Conservation (phyloP, 1,140 invertebrate genomes). For the Ericerus pela region DNA sequence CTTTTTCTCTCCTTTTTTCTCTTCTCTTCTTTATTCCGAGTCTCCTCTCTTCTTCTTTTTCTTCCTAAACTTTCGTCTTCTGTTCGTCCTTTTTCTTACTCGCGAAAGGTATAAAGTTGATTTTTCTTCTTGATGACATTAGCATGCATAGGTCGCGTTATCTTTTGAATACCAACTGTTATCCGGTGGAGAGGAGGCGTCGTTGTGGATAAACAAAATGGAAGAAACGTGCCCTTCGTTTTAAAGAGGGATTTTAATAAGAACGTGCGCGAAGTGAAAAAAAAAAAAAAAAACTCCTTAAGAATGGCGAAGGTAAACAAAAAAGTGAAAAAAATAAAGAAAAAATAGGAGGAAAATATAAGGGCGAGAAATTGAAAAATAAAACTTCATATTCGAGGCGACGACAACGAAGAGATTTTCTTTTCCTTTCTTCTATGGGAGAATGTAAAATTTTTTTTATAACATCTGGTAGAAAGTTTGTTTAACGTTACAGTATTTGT, state of each 20-base stretch:
- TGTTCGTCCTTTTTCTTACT: too few species aligned
- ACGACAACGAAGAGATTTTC: background rate
- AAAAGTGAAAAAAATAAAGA: too few species aligned
- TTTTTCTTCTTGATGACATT: slow-evolving; percentile 5
- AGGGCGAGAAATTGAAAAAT: slow-evolving; percentile 8
- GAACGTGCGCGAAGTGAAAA: too few species aligned
- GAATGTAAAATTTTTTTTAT: too few species aligned
- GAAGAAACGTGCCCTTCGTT: slow-evolving; percentile 10
- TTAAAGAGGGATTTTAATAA: slow-evolving; percentile 11
- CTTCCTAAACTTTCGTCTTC: too few species aligned
- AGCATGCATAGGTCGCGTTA: slow-evolving; percentile 9
- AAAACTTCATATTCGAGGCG: slow-evolving; percentile 7
- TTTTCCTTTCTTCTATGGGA: background rate
- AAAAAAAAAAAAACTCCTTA: too few species aligned
- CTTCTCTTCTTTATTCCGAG: too few species aligned
- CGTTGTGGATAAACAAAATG: slow-evolving; percentile 10
- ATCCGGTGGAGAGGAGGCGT: background rate
- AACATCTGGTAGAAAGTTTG: too few species aligned
- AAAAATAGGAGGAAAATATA: background rate
- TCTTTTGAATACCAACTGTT: slow-evolving; percentile 12
- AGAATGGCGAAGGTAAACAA: too few species aligned
- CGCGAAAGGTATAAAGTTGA: slow-evolving; percentile 7
- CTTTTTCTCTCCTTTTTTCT: too few species aligned
- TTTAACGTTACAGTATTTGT: too few species aligned
- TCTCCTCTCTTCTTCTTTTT: too few species aligned